phyloP scores from a whole-genome alignment of 2,113 vertebrate genomes.

The Cololabis saira region DNA sequence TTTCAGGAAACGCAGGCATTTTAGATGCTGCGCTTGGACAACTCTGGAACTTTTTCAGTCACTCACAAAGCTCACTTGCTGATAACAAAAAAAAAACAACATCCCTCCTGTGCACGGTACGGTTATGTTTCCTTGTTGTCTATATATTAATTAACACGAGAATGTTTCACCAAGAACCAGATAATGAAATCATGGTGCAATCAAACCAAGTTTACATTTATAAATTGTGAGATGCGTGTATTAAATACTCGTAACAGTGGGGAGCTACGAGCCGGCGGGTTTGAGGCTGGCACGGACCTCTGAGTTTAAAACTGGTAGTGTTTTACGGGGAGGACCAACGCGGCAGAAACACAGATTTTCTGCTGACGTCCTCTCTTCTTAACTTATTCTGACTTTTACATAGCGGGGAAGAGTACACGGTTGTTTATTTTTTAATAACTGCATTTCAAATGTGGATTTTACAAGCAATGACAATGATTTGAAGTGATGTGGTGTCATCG shows the following conservation, averaged over 20 bases:
- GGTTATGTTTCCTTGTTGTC: constrained; percentile 37
- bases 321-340: constrained; percentile 43
- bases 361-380: constrained; percentile 39
- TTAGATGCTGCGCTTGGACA: constrained; percentile 32
- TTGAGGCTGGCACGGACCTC: constrained; percentile 17
- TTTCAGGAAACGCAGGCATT: constrained; percentile 17
- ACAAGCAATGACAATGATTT: constrained; percentile 65
- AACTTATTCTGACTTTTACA: constrained; percentile 66
- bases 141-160: constrained; percentile 36
- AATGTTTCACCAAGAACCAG: constrained; percentile 70
- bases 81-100: not conserved
- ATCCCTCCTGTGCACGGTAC: constrained; percentile 35
- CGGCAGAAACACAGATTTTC: constrained; percentile 27
- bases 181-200: constrained; percentile 70
- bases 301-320: constrained; percentile 37
- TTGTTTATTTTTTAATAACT: constrained; percentile 58
- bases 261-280: constrained; percentile 36
- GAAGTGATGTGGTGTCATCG: constrained; percentile 56
- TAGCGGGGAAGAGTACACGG: constrained; percentile 12
- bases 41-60: constrained; percentile 35
- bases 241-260: constrained; percentile 33
- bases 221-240: constrained; percentile 62
- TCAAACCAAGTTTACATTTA: constrained; percentile 80
- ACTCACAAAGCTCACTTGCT: constrained; percentile 27
- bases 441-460: constrained; percentile 65